Conservation (phyloP, 2,888 invertebrate genomes). For the Morpho deidamia region DNA sequence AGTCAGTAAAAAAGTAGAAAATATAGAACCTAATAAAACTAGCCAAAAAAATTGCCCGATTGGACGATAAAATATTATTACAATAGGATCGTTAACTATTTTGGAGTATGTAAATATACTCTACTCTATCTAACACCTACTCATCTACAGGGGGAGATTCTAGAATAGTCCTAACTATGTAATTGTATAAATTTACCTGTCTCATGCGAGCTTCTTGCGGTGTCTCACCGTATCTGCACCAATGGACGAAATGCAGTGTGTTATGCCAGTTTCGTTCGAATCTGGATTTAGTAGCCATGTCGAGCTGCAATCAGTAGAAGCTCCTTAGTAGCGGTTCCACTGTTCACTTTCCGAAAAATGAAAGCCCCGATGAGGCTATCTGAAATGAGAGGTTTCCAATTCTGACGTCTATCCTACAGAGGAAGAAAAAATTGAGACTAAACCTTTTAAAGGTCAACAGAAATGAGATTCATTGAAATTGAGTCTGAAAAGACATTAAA, state of each 20-base stretch:
- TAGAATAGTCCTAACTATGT: not conserved
- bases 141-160: not conserved
- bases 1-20: conserved; percentile 24
- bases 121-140: too few species aligned
- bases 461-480: not conserved
- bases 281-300: conserved; percentile 76
- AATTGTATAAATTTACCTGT: conserved; percentile 73
- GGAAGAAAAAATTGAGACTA: conserved; percentile 20
- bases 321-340: conserved; percentile 72
- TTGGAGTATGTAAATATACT: not conserved
- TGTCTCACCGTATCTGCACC: conserved; percentile 84
- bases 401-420: conserved; percentile 55
- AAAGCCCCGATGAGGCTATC: conserved; percentile 70
- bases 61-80: conserved; percentile 2
- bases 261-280: conserved; percentile 82
- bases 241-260: conserved; percentile 83
- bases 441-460: conserved; percentile 28
- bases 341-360: conserved; percentile 60
- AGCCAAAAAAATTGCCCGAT: conserved; percentile 11
- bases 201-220: conserved; percentile 83
- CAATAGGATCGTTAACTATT: conserved; percentile 23
- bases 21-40: conserved; percentile 40
- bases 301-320: conserved; percentile 78
- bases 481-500: not conserved
- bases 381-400: conserved; percentile 77